A percentile compares a stretch with the other conserved stretches of the same genome.
phyloP scores from a whole-genome alignment of 1,140 invertebrate genomes.

The Nylanderia fulva region DNA sequence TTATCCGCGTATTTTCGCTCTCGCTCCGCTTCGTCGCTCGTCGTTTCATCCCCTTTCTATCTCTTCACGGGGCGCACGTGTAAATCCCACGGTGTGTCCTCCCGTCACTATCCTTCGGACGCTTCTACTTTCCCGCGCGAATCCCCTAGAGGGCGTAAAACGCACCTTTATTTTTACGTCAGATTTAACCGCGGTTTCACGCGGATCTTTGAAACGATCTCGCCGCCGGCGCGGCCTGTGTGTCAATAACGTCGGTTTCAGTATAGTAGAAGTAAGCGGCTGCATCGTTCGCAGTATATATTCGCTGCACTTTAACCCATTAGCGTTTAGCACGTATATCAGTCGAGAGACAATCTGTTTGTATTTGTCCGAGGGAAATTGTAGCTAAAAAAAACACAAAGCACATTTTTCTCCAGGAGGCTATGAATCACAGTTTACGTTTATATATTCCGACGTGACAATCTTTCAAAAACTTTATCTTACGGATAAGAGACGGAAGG shows the following conservation, averaged over 20 bases:
- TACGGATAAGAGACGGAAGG: neutral
- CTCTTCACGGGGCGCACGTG: slow-evolving; percentile 34
- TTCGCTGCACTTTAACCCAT: slow-evolving; percentile 26
- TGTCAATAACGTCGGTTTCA: slow-evolving; percentile 63
- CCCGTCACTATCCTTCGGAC: neutral
- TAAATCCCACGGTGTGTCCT: slow-evolving; percentile 60
- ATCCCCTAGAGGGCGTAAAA: slow-evolving; percentile 76
- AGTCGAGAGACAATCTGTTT: slow-evolving; percentile 12
- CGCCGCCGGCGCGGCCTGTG: neutral
- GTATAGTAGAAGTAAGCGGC: no score
- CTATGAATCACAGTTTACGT: neutral
- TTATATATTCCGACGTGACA: neutral
- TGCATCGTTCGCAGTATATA: neutral
- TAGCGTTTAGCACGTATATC: neutral
- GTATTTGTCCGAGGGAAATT: neutral
- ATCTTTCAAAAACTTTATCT: neutral
- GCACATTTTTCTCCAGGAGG: neutral
- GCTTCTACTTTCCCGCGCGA: slow-evolving; percentile 59
- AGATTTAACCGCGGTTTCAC: slow-evolving; percentile 78
- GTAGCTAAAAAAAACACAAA: no score
- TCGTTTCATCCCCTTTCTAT: neutral
- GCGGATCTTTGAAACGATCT: slow-evolving; percentile 66
- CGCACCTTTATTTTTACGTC: slow-evolving; percentile 81
- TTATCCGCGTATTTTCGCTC: slow-evolving; percentile 45
- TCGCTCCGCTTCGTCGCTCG: neutral